A percentile compares a stretch with the other conserved stretches of the same genome.
These are phyloP conservation scores for Cyprinus carpio DNA, from an alignment of 2,113 vertebrate species.

Conservation along the genomic window DNA sequence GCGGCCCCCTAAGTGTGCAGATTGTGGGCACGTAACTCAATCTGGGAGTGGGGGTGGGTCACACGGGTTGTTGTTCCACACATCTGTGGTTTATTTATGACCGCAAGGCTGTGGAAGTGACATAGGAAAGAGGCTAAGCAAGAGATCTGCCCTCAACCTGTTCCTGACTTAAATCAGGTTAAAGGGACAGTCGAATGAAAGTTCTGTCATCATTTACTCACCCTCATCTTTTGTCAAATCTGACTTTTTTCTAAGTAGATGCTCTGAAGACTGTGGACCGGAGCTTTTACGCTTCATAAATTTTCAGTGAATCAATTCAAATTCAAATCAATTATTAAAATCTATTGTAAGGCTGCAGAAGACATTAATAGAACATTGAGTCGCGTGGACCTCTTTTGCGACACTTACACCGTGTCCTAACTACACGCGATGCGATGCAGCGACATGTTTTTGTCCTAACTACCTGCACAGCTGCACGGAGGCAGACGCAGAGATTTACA, in stretches of 20 bases:
- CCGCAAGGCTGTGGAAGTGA: constrained; percentile 43
- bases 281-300: not conserved
- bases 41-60: constrained; percentile 53
- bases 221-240: not conserved
- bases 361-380: not conserved
- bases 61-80: constrained; percentile 43
- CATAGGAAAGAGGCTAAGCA: constrained; percentile 37
- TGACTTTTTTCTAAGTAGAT: not conserved
- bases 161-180: constrained; percentile 41
- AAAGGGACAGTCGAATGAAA: constrained; percentile 3
- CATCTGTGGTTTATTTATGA: constrained; percentile 58
- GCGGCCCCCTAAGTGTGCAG: constrained; percentile 67
- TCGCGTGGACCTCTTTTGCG: not conserved
- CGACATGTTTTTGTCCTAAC: no score
- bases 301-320: not conserved
- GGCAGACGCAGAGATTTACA: constrained; percentile 29
- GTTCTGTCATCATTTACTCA: constrained; percentile 16
- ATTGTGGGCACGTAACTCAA: constrained; percentile 72
- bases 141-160: constrained; percentile 22
- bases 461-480: constrained; percentile 45
- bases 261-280: not conserved
- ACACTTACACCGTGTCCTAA: no score
- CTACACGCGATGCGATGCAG: no score
- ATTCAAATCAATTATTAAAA: no score
- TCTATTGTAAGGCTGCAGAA: not conserved